Evolutionary conservation across 2,797 vertebrate species (phyloP).

Genomic region (Chelidonichthys spinosus): DNA sequence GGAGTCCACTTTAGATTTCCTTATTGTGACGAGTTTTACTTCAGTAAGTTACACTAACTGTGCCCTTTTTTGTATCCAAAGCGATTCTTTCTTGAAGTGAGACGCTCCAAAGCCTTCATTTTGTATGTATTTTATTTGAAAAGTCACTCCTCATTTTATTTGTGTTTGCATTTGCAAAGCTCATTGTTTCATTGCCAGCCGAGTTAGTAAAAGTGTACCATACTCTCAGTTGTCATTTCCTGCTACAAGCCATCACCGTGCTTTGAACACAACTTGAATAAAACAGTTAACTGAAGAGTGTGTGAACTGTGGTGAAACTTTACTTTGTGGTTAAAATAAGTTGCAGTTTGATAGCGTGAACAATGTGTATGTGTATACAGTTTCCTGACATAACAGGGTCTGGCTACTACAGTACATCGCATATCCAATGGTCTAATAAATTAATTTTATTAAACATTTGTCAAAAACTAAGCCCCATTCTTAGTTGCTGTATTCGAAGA

Average conservation of each 20-base stretch:
- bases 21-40: slow-evolving; percentile 8
- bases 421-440: too few species aligned
- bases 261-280: slow-evolving; percentile 46
- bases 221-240: not conserved
- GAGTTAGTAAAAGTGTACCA: not conserved
- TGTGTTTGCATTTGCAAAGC: slow-evolving; percentile 4
- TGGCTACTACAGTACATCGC: too few species aligned
- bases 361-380: not conserved
- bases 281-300: slow-evolving; percentile 29
- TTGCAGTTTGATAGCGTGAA: not conserved
- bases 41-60: not conserved
- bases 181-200: not conserved
- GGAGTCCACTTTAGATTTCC: not conserved
- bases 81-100: slow-evolving; percentile 6
- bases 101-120: slow-evolving; percentile 59
- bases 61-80: slow-evolving; percentile 34
- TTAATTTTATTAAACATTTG: too few species aligned
- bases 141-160: not conserved
- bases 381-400: too few species aligned
- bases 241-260: slow-evolving; percentile 12
- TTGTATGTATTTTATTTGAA: slow-evolving; percentile 38
- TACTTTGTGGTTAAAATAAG: not conserved
- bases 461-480: too few species aligned
- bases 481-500: too few species aligned
- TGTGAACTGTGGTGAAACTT: slow-evolving; percentile 2